phyloP scores from a whole-genome alignment of 2,888 invertebrate species.

The Philaethria dido region DNA sequence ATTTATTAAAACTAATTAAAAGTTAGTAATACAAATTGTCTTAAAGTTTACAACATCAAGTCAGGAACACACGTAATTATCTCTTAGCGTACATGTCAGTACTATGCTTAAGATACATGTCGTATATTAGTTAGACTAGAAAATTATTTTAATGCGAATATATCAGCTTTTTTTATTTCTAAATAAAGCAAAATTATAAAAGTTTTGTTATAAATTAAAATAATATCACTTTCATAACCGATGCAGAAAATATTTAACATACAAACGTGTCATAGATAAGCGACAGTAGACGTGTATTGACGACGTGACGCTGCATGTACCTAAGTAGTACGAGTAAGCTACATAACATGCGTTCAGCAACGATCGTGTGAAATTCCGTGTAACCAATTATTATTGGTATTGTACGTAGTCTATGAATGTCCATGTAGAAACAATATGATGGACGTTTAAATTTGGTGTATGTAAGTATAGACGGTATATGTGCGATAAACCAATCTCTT shows the following conservation, averaged over 20 bases:
- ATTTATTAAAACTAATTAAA: not conserved
- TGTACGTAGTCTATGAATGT: not conserved
- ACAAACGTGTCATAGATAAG: too few relatives aligned
- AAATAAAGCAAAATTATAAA: not conserved
- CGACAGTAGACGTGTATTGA: too few relatives aligned
- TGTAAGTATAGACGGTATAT: not conserved
- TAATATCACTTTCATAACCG: too few relatives aligned
- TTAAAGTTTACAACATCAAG: not conserved
- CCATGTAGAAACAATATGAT: not conserved
- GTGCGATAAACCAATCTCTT: conserved; percentile 6
- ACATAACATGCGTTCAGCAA: too few relatives aligned
- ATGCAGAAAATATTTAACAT: too few relatives aligned
- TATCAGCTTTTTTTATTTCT: too few relatives aligned
- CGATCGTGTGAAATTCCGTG: not conserved
- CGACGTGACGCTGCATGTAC: too few relatives aligned
- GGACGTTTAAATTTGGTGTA: not conserved
- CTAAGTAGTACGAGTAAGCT: too few relatives aligned
- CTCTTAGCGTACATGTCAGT: not conserved
- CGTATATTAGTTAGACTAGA: not conserved
- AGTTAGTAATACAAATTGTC: conserved; percentile 1
- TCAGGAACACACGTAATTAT: not conserved
- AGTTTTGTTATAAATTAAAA: too few relatives aligned
- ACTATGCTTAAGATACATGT: not conserved
- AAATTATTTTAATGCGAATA: not conserved
- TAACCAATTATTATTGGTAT: not conserved